Conservation (phyloP, 2,888 invertebrate genomes). For the Hartigia nigra region DNA sequence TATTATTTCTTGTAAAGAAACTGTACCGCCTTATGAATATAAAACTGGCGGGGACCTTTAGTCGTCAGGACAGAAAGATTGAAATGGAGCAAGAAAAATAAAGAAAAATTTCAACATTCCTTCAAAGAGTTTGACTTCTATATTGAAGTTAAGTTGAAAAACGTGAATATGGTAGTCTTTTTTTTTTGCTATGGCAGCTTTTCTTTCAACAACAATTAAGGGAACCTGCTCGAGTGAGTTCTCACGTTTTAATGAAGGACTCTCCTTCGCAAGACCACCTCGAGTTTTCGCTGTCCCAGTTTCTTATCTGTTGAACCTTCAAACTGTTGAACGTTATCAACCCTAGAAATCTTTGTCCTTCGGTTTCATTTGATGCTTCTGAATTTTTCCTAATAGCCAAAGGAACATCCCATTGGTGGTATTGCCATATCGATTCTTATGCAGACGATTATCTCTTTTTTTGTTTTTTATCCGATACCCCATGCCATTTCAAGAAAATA, state of each 20-base stretch:
- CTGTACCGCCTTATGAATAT: background rate
- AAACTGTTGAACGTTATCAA: slow-evolving; percentile 14
- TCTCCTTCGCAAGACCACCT: slow-evolving; percentile 10
- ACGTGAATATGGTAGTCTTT: background rate
- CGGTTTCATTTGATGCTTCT: background rate
- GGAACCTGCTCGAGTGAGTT: slow-evolving; percentile 21
- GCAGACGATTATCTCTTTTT: background rate
- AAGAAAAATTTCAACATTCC: background rate
- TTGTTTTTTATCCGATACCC: background rate
- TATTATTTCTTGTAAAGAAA: background rate
- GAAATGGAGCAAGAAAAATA: background rate
- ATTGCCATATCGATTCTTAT: background rate
- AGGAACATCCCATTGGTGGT: background rate
- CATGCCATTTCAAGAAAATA: background rate
- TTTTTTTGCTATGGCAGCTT: background rate
- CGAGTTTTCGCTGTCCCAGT: slow-evolving; percentile 31
- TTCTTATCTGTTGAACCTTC: slow-evolving; percentile 37
- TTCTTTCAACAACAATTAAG: slow-evolving; percentile 12
- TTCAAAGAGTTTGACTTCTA: background rate
- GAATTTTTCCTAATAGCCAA: background rate
- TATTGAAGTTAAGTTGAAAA: background rate
- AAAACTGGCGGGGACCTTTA: background rate
- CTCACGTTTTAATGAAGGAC: slow-evolving; percentile 35
- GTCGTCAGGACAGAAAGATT: background rate
- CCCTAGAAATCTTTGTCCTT: background rate